Percentiles rank a stretch among this genome's conserved stretches.
These are phyloP conservation scores for Chroicocephalus ridibundus DNA, from an alignment of 2,113 vertebrate genomes.

Conservation along the genomic window DNA sequence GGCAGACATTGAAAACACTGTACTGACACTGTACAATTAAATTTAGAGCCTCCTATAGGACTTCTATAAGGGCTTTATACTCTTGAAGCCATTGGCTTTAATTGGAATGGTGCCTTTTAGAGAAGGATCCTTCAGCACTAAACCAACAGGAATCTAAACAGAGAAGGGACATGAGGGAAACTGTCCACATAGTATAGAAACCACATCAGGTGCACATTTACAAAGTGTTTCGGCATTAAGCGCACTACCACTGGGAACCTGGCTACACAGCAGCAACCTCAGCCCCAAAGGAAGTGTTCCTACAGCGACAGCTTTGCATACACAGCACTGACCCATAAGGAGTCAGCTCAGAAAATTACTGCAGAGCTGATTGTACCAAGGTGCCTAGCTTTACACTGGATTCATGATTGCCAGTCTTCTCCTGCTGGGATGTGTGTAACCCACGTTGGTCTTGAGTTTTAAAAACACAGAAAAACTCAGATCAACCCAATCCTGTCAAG, in stretches of 20 bases:
- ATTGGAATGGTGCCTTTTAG: neutral
- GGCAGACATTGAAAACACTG: neutral
- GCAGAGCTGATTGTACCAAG: neutral
- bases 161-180: neutral
- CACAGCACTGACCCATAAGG: neutral
- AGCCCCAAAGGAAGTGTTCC: neutral
- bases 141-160: neutral
- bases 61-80: neutral
- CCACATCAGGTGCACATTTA: neutral
- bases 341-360: neutral
- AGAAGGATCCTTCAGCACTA: neutral
- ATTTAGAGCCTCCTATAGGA: neutral
- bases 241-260: accelerated
- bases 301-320: neutral
- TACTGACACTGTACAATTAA: neutral
- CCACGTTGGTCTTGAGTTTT: neutral
- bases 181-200: neutral
- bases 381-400: neutral
- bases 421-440: neutral
- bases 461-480: neutral
- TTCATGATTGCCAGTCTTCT: neutral
- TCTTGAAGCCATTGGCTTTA: neutral
- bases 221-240: neutral
- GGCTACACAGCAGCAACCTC: neutral
- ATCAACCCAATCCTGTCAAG: neutral